Base-by-base conservation (phyloP, 1,140 invertebrate genomes). In the Drosophila quadrilineata region DNA sequence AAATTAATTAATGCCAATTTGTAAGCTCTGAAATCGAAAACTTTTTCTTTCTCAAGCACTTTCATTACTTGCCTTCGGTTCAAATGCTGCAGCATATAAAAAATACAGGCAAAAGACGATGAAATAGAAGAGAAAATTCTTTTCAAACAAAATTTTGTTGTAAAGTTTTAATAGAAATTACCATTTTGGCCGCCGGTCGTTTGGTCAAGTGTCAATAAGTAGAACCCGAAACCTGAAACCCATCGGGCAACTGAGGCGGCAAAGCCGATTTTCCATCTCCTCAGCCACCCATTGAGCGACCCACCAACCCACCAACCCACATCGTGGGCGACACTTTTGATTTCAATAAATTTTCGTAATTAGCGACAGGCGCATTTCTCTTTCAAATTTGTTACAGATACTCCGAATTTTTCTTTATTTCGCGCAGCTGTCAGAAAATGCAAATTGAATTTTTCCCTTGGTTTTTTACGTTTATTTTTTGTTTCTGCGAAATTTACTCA, bases 1-100 rank as follows among this genome's bases (percentile, higher is more conserved):
- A 82, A 82, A 84, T 82, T 82, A 82, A 82, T 82, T 82, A 82
- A 84, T 74, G 77, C 77, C 77, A 84, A 82, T 82, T 82, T 82
- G 77, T 84, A 82, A 77, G 77, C 73, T 67, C 56, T 73, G 73
- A 82, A 82, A 82, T 82, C 79, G 77, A 82, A 82, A 82, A 82
- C 73, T 82, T 80, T 82, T 84, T 36, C n/a, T n/a, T n/a, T n/a
- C 60, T 46, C 41, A 43, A 62, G 67, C 58, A 75, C 72, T 76
- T 82, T 82, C 72, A 76, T 76, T 82, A 69, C 72, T 58, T 57
- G 49, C 46, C 46, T 22, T 26, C 69, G 57, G 62, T 77, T 77
- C 69, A 77, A 80, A 74, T 53, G 29, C 36, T 26, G 24, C 29
- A 54, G 31, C 62, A 69, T 50, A 66, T 52, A 4, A 21, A 2